Percentiles rank a stretch among this genome's conserved stretches.
phyloP scores from a whole-genome alignment of 2,113 vertebrate genomes.

The Stigmatopora nigra region DNA sequence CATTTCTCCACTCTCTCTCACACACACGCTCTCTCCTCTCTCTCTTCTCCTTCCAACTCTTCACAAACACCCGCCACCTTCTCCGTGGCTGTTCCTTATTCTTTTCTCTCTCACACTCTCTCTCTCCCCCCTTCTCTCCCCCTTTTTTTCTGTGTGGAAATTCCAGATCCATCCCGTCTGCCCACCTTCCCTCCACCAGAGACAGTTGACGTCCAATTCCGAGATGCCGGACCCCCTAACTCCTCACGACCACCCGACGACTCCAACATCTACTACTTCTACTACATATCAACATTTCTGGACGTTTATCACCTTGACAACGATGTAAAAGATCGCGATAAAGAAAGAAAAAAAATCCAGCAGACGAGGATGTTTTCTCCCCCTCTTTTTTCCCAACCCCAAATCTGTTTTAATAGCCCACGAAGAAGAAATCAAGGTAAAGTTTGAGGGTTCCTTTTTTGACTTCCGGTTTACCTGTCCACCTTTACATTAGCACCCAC shows the following conservation, averaged over 20 bases:
- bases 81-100: background rate
- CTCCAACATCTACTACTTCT: background rate
- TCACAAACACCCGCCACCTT: background rate
- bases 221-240: conserved; percentile 1
- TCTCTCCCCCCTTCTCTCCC: background rate
- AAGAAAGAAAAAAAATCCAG: background rate
- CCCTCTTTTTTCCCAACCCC: background rate
- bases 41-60: background rate
- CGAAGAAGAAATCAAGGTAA: conserved; percentile 48
- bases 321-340: background rate
- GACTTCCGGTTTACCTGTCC: conserved; percentile 53
- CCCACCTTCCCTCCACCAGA: background rate
- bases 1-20: conserved; percentile 45
- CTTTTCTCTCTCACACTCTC: background rate
- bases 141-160: background rate
- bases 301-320: background rate
- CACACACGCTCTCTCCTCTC: conserved; percentile 30
- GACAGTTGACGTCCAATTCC: background rate
- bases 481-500: conserved; percentile 10
- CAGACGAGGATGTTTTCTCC: background rate
- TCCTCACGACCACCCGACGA: background rate
- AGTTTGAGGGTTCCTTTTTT: conserved; percentile 61
- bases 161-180: too few relatives aligned
- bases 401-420: background rate
- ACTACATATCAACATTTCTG: conserved; percentile 1